Base-by-base conservation (phyloP, 2,888 invertebrate genomes). In the Ectobius pallidus region DNA sequence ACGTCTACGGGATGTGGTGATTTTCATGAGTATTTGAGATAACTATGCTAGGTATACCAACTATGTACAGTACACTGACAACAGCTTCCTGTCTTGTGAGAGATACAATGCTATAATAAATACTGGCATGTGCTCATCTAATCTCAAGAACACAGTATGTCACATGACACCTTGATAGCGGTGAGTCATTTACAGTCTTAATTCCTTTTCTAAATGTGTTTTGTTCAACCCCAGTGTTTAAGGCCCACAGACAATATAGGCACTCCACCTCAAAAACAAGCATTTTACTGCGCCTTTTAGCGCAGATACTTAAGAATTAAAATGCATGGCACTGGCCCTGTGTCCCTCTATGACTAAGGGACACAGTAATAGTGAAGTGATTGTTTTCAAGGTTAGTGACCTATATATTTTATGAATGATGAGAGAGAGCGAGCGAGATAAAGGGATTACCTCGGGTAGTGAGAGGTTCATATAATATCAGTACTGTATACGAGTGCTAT, bases 21-120 rank as follows among this genome's bases (percentile, higher is more conserved):
- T 67, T 67, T 67, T 69, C 25, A 69, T 74, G 73, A 73, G 68
- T 74, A 74, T 69, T 72, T 68, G 73, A 70, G 69, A 67, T 67
- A 61, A 18, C 71, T 75, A 74, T 62, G 44, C 70, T 72, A 69
- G 34, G 65, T 58, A 72, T 73, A 72, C 55, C 73, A 74, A 67
- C 74, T 75, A 75, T 75, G 52, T 74, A 75, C 75, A 75, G 70
- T 70, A 75, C 73, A 73, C 65, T 73, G 72, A 73, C 69, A 70
- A 22, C 70, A 71, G 32, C 69, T 63, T 34, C 58, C 42, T 58
- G 32, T 27, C 49, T 44, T 72, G 61, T 58, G 72, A 67, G 67
- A 67, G 49, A 61, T 71, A 71, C 62, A 52, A 61, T 69, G 32
- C 46, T 70, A 70, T 70, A 69, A 67, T 73, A 71, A 73, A 72